Conservation (phyloP, 2,888 invertebrate species). For the Branchellion lobata region DNA sequence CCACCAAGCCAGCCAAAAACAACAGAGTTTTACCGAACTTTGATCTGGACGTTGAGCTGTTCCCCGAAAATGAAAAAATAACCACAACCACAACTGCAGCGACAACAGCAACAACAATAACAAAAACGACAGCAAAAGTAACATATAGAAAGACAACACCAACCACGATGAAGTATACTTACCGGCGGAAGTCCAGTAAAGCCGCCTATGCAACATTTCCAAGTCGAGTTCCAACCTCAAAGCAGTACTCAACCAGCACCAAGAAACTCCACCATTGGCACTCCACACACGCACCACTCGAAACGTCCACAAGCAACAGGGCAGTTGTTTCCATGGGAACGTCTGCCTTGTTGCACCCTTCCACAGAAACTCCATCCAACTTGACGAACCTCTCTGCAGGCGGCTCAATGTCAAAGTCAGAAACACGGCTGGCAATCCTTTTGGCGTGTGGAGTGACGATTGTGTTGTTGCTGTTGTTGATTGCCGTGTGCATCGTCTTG, state of each 20-base stretch:
- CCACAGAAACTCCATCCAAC: neutral
- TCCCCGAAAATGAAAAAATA: neutral
- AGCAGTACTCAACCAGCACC: neutral
- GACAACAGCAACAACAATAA: neutral
- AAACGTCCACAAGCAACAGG: no score
- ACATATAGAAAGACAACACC: neutral
- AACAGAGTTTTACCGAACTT: neutral
- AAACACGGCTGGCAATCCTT: constrained; percentile 5
- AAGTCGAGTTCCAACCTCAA: no score
- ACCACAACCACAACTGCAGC: constrained; percentile 4
- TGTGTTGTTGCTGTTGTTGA: neutral
- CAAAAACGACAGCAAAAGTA: neutral
- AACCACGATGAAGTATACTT: no score
- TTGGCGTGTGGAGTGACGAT: neutral
- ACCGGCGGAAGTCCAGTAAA: no score
- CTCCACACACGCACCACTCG: no score
- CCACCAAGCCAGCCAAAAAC: neutral
- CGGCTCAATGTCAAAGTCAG: neutral
- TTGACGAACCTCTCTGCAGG: neutral
- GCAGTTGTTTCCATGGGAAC: no score
- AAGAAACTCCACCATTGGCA: neutral
- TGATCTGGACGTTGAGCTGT: neutral
- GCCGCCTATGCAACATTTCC: no score
- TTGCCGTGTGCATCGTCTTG: neutral
- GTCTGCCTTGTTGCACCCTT: no score